Percentiles rank a stretch among this genome's conserved stretches.
These are phyloP conservation scores for Macrosoma leucophasiata DNA, from an alignment of 2,888 invertebrate species.

Conservation along the genomic window DNA sequence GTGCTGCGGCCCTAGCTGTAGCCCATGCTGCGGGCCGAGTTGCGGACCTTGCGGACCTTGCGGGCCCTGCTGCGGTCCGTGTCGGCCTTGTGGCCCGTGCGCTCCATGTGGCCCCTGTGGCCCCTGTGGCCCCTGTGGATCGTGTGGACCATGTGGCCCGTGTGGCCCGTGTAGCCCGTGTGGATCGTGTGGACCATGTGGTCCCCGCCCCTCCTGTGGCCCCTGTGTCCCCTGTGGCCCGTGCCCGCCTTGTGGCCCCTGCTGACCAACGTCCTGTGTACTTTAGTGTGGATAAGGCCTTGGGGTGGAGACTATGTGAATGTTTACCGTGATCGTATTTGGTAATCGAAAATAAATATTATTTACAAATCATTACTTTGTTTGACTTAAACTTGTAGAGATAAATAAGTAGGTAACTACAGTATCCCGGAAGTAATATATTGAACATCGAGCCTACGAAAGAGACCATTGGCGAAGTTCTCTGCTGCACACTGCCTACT, in stretches of 20 bases:
- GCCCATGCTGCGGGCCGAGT: conserved; percentile 24
- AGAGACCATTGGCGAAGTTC: no score
- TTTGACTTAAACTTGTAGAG: no score
- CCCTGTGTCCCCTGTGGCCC: conserved; percentile 8
- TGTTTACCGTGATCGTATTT: no score
- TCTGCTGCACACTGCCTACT: no score
- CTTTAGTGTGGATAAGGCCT: conserved; percentile 11
- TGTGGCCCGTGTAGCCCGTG: conserved; percentile 22
- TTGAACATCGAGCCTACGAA: no score
- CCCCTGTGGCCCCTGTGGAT: no score
- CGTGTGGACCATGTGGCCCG: conserved; percentile 33
- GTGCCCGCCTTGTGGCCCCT: conserved; percentile 10
- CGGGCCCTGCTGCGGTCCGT: conserved; percentile 21
- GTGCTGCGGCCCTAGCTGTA: no score
- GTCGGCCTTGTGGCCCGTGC: conserved; percentile 19
- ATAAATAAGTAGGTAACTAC: no score
- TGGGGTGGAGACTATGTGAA: conserved; percentile 7
- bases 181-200: not conserved
- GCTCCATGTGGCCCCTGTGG: conserved; percentile 31
- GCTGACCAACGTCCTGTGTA: no score
- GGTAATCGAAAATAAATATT: no score
- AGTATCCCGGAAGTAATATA: no score
- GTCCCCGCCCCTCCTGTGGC: conserved; percentile 8
- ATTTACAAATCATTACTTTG: no score
- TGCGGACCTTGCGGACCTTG: conserved; percentile 22